Evolutionary conservation across 1,140 invertebrate genomes (phyloP).

Genomic region (Pseudobourletiella spinata): DNA sequence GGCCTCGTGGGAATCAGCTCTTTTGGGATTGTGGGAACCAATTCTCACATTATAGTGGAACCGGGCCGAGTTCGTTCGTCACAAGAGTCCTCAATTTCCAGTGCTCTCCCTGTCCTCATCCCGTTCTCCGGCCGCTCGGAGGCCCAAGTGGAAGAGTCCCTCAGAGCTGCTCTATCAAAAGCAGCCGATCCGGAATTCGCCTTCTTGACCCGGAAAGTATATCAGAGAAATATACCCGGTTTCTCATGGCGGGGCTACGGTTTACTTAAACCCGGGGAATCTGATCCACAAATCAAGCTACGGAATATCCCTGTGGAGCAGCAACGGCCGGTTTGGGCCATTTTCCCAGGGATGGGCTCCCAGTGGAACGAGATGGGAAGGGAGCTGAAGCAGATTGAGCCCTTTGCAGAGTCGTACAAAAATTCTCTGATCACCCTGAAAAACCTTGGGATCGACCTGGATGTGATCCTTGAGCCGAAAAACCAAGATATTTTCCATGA

Average conservation of each 20-base stretch:
- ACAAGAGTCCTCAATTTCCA: too few species aligned
- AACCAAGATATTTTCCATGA: slow-evolving; percentile 67
- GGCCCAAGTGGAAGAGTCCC: slow-evolving; percentile 39
- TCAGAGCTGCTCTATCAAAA: background rate
- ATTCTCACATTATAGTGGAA: slow-evolving; percentile 48
- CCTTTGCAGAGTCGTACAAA: slow-evolving; percentile 65
- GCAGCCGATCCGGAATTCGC: background rate
- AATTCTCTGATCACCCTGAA: slow-evolving; percentile 63
- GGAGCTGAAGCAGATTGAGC: slow-evolving; percentile 66
- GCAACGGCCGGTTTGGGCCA: slow-evolving; percentile 72
- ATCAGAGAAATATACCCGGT: background rate
- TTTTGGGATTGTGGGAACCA: slow-evolving; percentile 54
- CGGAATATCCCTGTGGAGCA: slow-evolving; percentile 27
- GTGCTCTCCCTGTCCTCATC: slow-evolving; percentile 40
- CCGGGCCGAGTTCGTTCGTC: background rate
- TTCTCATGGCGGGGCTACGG: slow-evolving; percentile 1
- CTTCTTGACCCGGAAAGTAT: background rate
- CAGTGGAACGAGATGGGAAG: slow-evolving; percentile 93
- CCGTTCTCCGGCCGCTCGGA: slow-evolving; percentile 46
- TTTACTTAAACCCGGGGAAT: background rate
- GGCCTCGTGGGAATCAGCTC: slow-evolving; percentile 52
- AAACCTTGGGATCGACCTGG: slow-evolving; percentile 67
- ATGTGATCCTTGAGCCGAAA: slow-evolving; percentile 67
- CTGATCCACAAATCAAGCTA: background rate
- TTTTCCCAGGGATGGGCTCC: slow-evolving; percentile 93